Conservation (phyloP, 2,797 vertebrate species). For the Dallia pectoralis region DNA sequence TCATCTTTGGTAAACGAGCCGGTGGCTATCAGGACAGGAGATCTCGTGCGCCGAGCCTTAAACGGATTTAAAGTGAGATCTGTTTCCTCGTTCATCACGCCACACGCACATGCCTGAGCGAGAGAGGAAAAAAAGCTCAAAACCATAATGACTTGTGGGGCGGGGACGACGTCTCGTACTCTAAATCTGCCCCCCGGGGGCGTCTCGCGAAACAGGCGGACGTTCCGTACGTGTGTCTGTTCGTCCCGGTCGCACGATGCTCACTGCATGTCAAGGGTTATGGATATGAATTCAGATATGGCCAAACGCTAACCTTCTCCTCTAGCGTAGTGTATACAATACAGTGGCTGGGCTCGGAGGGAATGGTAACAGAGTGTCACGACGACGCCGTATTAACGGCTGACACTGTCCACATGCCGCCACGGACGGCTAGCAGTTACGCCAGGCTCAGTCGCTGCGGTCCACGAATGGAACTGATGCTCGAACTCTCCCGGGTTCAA, state of each 20-base stretch:
- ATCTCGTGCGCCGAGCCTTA: conserved; percentile 43
- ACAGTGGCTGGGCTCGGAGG: conserved; percentile 75
- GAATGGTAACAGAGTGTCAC: conserved; percentile 80
- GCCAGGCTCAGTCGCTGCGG: conserved; percentile 14
- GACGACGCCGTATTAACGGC: conserved; percentile 73
- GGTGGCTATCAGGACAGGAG: conserved; percentile 6
- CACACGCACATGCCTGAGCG: conserved; percentile 44
- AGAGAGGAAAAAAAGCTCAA: conserved; percentile 20
- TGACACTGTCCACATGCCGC: conserved; percentile 81
- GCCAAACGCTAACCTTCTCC: conserved; percentile 81
- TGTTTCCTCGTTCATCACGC: conserved; percentile 56
- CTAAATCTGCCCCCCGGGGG: conserved; percentile 51
- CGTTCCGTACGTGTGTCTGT: conserved; percentile 65
- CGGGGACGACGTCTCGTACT: conserved; percentile 43
- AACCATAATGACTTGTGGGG: conserved; percentile 51
- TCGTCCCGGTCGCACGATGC: conserved; percentile 62
- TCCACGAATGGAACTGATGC: not conserved
- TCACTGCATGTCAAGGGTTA: conserved; percentile 53
- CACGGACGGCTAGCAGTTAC: conserved; percentile 51
- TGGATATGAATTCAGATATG: conserved; percentile 78
- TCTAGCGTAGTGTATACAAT: conserved; percentile 76
- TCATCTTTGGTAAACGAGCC: conserved; percentile 49
- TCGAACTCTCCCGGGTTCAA: not conserved
- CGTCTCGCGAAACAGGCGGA: conserved; percentile 61
- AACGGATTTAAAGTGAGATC: conserved; percentile 57